Evolutionary conservation across 2,113 vertebrate species (phyloP).

Genomic region (Saguinus midas): DNA sequence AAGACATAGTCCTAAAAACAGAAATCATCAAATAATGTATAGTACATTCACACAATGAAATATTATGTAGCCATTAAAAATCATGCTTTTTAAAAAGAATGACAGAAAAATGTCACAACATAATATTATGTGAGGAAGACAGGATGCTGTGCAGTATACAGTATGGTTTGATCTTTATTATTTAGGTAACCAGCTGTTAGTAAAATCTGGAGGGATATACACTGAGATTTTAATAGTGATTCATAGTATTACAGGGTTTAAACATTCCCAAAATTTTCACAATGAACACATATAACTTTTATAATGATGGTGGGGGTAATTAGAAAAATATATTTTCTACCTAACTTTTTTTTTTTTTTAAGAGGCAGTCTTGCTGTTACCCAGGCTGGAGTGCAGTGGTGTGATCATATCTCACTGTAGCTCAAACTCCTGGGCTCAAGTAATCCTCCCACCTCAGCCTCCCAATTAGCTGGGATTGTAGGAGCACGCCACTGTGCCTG

Average conservation of each 20-base stretch:
- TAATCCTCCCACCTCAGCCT: too few relatives aligned
- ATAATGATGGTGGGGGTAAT: neutral
- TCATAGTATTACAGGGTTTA: neutral
- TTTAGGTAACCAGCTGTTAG: neutral
- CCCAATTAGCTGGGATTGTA: too few relatives aligned
- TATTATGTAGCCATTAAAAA: neutral
- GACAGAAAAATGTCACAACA: neutral
- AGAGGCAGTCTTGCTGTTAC: too few relatives aligned
- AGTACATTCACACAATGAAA: neutral
- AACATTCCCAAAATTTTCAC: neutral
- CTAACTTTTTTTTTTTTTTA: too few relatives aligned
- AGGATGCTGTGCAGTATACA: neutral
- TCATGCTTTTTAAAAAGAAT: neutral
- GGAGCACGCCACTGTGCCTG: rapidly evolving
- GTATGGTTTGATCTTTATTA: neutral
- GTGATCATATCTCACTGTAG: too few relatives aligned
- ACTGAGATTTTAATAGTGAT: neutral
- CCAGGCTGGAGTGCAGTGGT: too few relatives aligned
- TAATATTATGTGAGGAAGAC: neutral
- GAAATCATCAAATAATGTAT: neutral
- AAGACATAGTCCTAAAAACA: neutral
- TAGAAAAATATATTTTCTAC: neutral
- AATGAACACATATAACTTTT: neutral
- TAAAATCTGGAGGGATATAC: neutral
- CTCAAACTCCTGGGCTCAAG: too few relatives aligned